Evolutionary conservation across 1,140 invertebrate species (phyloP), one percentile per base, ranked within the genome.

Genomic region (Hylaeus anthracinus): DNA sequence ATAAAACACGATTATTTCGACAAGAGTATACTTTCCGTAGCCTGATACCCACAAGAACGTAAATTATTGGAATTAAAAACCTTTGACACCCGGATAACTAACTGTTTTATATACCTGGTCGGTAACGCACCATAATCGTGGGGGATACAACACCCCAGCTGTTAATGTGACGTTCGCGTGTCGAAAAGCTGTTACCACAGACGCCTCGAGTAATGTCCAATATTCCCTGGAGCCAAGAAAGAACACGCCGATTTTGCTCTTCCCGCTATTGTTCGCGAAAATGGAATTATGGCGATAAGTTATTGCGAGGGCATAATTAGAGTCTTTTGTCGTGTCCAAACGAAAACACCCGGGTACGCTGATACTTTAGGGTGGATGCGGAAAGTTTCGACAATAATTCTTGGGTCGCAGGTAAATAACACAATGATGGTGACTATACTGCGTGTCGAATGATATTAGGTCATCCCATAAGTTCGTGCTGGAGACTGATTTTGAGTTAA

Each of bases 151-250:
- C 86, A 83, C 81, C 70, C 82, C 67, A 69, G 67, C 81, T 80
- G 82, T 87, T 91, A 87, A 91, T 91, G 90, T 66, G 73, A 81
- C 55, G 80, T 85, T 91, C 84, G 89, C 90, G 90, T 91, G 90
- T 82, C 79, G 76, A 82, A 81, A 78, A 78, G 84, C 83, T 89
- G 82, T 91, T 90, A 91, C 74, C 72, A 51, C 14, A 86, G 87
- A 51, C 84, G 85, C 88, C 88, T 87, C 77, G 81, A 71, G 81
- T 90, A 90, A 90, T 88, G 88, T 88, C 90, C 89, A 88, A 91
- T 90, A 89, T 90, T 90, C 87, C 83, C 89, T 84, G 81, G 84
- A 85, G 64, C 75, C 82, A 48, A 56, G 82, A 82, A 86, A 84
- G 79, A 85, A 76, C 74, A 70, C 77, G 61, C 73, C 78, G 73